Percentiles rank a stretch among this genome's conserved stretches.
Conservation (phyloP, 1,140 invertebrate genomes). For the Drosophila varians region DNA sequence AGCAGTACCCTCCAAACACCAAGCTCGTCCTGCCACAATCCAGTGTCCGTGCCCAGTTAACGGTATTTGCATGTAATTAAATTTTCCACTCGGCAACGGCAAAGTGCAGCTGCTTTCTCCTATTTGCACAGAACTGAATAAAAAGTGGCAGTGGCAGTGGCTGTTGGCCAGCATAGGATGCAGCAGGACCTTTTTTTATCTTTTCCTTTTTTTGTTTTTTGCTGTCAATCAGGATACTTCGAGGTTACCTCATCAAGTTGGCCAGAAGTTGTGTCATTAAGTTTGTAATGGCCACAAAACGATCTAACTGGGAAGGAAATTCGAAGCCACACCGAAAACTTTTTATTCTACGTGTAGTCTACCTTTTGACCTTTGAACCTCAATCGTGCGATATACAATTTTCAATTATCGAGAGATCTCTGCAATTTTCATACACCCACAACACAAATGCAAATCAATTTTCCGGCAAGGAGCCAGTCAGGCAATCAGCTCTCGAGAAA, state of each 20-base stretch:
- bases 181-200: not conserved
- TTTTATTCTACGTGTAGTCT: not conserved
- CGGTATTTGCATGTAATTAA: slow-evolving; percentile 75
- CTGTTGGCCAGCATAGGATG: slow-evolving; percentile 1
- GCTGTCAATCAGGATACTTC: slow-evolving; percentile 19
- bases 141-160: slow-evolving; percentile 13
- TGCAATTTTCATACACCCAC: slow-evolving; percentile 27
- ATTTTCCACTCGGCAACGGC: slow-evolving; percentile 69
- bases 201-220: slow-evolving; percentile 13
- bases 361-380: slow-evolving; percentile 19
- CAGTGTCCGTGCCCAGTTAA: slow-evolving; percentile 46
- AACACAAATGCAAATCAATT: slow-evolving; percentile 59
- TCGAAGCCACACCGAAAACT: no score
- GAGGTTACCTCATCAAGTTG: slow-evolving; percentile 34
- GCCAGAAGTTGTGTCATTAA: slow-evolving; percentile 54
- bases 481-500: slow-evolving; percentile 34
- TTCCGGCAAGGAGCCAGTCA: slow-evolving; percentile 42
- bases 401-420: slow-evolving; percentile 67
- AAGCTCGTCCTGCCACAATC: slow-evolving; percentile 2
- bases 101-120: slow-evolving; percentile 64
- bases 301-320: slow-evolving; percentile 32
- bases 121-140: slow-evolving; percentile 62
- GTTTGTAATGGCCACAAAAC: slow-evolving; percentile 50
- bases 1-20: not conserved
- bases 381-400: slow-evolving; percentile 52